phyloP scores from a whole-genome alignment of 1,140 invertebrate genomes.

The Watersipora subatra region DNA sequence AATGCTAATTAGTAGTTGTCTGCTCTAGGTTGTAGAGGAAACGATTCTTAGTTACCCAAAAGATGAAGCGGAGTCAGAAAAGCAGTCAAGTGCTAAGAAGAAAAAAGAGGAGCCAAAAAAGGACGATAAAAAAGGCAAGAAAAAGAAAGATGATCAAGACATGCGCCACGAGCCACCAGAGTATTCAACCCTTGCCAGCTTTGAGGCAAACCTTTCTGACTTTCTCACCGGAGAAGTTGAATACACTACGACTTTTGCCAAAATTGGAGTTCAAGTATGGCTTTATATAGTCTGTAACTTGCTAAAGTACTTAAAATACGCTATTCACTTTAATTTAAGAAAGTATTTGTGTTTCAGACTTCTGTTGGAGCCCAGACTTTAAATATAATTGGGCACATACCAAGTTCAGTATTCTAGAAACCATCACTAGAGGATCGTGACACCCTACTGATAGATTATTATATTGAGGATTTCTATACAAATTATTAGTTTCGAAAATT shows the following conservation, averaged over 20 bases:
- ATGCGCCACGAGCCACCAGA: slow-evolving; percentile 23
- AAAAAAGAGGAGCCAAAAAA: slow-evolving; percentile 3
- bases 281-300: not conserved
- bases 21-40: not conserved
- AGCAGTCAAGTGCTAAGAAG: not conserved
- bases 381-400: no score
- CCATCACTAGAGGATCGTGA: no score
- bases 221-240: slow-evolving; percentile 30
- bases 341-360: no score
- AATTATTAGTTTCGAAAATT: no score
- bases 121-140: slow-evolving; percentile 13
- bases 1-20: no score
- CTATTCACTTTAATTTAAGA: no score
- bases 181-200: slow-evolving; percentile 23
- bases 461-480: no score
- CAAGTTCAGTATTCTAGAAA: no score
- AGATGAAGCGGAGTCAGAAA: not conserved
- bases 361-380: no score
- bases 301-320: not conserved
- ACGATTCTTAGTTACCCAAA: not conserved
- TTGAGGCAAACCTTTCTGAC: slow-evolving; percentile 25
- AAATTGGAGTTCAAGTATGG: not conserved
- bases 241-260: not conserved
- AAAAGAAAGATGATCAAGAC: slow-evolving; percentile 25
- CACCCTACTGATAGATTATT: no score